These are phyloP conservation scores for Tenebrio molitor DNA, from an alignment of 1,140 invertebrate species.

Conservation along the genomic window DNA sequence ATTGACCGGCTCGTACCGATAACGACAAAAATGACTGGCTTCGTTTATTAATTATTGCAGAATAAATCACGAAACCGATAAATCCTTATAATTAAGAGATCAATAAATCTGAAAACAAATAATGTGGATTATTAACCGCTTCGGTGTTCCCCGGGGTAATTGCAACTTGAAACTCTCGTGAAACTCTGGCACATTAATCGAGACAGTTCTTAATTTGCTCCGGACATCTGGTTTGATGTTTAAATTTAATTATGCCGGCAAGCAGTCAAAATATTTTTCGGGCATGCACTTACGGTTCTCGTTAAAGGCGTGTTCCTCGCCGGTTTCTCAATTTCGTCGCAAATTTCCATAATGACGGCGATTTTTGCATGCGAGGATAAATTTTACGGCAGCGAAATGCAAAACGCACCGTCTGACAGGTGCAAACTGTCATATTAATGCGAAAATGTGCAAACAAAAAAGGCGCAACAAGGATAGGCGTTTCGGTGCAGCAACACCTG, in stretches of 20 bases:
- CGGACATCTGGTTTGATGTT: constrained; percentile 3
- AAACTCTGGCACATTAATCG: background rate
- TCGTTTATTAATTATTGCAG: constrained; percentile 16
- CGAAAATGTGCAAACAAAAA: constrained; percentile 1
- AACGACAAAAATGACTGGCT: constrained; percentile 12
- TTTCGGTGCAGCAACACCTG: background rate
- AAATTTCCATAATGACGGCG: constrained; percentile 29
- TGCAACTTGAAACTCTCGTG: background rate
- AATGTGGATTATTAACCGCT: constrained; percentile 7
- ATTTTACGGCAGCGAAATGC: constrained; percentile 1
- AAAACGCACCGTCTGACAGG: constrained; percentile 16
- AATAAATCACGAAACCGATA: constrained; percentile 13
- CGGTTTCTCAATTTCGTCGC: too few relatives aligned
- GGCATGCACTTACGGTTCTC: background rate
- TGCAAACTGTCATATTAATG: constrained; percentile 34
- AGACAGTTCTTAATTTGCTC: constrained; percentile 4
- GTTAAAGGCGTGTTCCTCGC: constrained; percentile 21
- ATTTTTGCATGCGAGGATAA: constrained; percentile 23
- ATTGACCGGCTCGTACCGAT: too few relatives aligned
- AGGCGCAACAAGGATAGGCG: background rate
- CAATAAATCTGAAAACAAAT: constrained; percentile 27
- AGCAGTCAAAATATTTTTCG: constrained; percentile 24
- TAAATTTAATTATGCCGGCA: constrained; percentile 26
- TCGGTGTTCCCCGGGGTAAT: background rate
- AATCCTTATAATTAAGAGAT: constrained; percentile 21